These are phyloP conservation scores for Nomada goodeniana DNA, from an alignment of 2,888 invertebrate genomes.

Conservation along the genomic window DNA sequence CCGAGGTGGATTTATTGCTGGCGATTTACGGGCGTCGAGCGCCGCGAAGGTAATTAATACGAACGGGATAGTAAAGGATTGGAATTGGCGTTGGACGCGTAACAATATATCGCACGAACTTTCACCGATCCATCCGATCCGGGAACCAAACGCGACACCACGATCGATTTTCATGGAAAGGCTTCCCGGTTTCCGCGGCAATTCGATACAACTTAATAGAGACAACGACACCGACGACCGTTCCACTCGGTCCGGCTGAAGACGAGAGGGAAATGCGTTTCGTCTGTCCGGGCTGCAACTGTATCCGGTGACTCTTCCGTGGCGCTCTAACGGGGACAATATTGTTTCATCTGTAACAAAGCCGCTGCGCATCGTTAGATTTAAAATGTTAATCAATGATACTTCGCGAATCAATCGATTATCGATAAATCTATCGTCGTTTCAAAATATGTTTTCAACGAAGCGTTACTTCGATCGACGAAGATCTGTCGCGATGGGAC, in stretches of 20 bases:
- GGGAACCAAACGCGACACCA: conserved; percentile 50
- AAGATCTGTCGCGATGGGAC: too few relatives aligned
- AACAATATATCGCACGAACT: conserved; percentile 49
- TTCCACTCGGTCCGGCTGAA: background rate
- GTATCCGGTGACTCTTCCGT: too few relatives aligned
- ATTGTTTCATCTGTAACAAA: too few relatives aligned
- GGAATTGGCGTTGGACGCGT: background rate
- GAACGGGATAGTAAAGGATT: background rate
- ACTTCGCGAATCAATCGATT: too few relatives aligned
- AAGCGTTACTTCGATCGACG: too few relatives aligned
- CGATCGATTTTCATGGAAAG: conserved; percentile 57
- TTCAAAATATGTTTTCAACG: too few relatives aligned
- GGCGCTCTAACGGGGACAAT: background rate
- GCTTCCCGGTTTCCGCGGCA: background rate
- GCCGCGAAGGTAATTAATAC: conserved; percentile 34
- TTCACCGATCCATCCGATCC: conserved; percentile 31
- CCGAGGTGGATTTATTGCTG: background rate
- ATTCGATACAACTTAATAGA: background rate
- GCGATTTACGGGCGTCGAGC: background rate
- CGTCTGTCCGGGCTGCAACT: too few relatives aligned
- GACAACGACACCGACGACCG: background rate
- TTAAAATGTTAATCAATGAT: too few relatives aligned
- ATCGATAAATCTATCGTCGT: too few relatives aligned
- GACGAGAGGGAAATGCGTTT: background rate
- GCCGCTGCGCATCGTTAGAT: too few relatives aligned